Evolutionary conservation across 1,140 invertebrate species (phyloP).

Genomic region (Heliothis subflexa): DNA sequence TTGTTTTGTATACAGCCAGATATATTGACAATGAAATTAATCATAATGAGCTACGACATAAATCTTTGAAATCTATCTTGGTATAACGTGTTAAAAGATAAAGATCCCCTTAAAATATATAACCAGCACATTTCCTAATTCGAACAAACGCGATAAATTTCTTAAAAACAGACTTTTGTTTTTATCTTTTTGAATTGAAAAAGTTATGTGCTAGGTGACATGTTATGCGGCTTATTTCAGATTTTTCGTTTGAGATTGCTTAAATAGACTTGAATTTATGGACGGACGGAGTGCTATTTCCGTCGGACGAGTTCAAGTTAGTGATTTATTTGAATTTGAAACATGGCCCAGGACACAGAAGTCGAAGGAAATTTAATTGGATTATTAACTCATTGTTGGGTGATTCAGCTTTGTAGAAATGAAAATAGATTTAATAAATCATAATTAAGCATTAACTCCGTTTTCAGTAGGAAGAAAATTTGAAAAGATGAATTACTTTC

Average conservation of each 20-base stretch:
- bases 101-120: not conserved
- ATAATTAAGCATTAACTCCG: conserved; percentile 55
- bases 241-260: conserved; percentile 82
- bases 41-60: not conserved
- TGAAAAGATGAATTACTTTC: conserved; percentile 51
- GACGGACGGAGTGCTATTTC: conserved; percentile 83
- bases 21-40: not conserved
- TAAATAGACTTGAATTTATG: conserved; percentile 85
- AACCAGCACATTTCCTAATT: conserved; percentile 1
- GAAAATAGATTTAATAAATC: conserved; percentile 61
- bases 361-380: conserved; percentile 84
- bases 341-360: conserved; percentile 81
- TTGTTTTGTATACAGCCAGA: not conserved
- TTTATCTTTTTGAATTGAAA: conserved; percentile 45
- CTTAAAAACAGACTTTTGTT: conserved; percentile 32
- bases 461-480: conserved; percentile 53
- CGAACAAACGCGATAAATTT: conserved; percentile 27
- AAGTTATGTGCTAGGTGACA: conserved; percentile 63
- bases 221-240: conserved; percentile 78
- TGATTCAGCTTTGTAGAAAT: conserved; percentile 61
- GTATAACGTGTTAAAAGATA: conserved; percentile 1
- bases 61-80: not conserved
- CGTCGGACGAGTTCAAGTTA: conserved; percentile 77
- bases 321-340: conserved; percentile 85
- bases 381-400: conserved; percentile 74